A percentile compares a stretch with the other conserved stretches of the same genome.
Conservation (phyloP, 2,113 vertebrate species). For the Xenotilapia longispinis region DNA sequence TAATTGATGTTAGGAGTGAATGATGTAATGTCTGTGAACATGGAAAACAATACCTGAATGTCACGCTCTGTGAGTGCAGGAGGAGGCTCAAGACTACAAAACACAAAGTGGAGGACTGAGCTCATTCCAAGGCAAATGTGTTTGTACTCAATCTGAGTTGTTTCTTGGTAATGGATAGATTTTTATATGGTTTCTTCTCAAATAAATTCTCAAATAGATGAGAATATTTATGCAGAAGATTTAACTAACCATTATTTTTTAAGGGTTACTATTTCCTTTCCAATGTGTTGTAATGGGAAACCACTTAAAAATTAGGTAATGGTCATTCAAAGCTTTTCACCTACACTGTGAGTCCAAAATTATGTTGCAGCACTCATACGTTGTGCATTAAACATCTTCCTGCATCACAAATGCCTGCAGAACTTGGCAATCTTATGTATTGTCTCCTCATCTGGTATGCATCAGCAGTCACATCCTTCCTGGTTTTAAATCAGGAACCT, state of each 20-base stretch:
- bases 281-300: background rate
- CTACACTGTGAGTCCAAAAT: background rate
- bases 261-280: background rate
- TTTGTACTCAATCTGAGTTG: background rate
- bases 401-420: conserved; percentile 21
- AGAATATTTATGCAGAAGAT: background rate
- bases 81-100: background rate
- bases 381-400: conserved; percentile 2
- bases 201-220: background rate
- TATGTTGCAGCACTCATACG: background rate
- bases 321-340: background rate
- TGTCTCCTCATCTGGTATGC: conserved; percentile 54
- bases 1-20: conserved; percentile 17
- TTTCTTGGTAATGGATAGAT: background rate
- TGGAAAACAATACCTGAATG: conserved; percentile 44
- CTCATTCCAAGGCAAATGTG: conserved; percentile 10
- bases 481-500: conserved; percentile 24
- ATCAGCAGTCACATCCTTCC: conserved; percentile 56
- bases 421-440: conserved; percentile 6
- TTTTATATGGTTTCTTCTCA: background rate
- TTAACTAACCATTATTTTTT: background rate
- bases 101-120: background rate
- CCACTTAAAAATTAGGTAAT: background rate
- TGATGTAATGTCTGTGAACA: conserved; percentile 48
- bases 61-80: background rate